phyloP scores from a whole-genome alignment of 1,140 invertebrate species.

The Caenorhabditis remanei region DNA sequence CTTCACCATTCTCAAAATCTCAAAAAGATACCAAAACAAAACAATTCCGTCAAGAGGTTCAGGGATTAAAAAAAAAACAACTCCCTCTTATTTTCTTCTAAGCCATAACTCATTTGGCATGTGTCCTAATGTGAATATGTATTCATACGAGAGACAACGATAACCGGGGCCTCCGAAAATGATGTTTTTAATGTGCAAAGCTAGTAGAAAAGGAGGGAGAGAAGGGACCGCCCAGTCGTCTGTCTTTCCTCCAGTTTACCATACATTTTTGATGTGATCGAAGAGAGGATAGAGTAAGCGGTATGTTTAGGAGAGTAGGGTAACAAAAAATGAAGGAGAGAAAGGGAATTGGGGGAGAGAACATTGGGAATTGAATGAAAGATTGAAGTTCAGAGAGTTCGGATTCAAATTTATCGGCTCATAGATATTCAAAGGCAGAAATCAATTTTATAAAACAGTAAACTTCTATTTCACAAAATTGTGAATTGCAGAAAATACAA shows the following conservation, averaged over 20 bases:
- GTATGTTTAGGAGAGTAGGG: neutral
- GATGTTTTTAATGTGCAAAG: conserved; percentile 42
- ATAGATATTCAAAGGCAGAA: too few species aligned
- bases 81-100: neutral
- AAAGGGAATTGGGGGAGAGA: neutral
- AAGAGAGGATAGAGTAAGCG: neutral
- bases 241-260: conserved; percentile 11
- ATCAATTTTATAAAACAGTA: too few species aligned
- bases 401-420: too few species aligned
- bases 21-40: neutral
- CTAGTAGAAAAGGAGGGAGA: neutral
- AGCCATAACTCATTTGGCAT: conserved; percentile 42
- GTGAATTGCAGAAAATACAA: too few species aligned
- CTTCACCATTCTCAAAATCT: too few species aligned
- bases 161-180: neutral
- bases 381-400: too few species aligned
- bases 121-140: conserved; percentile 29
- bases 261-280: conserved; percentile 40
- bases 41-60: neutral
- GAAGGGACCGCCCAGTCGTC: too few species aligned
- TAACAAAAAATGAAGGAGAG: neutral
- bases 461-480: too few species aligned
- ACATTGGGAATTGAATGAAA: too few species aligned
- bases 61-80: neutral
- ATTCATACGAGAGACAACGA: neutral